Evolutionary conservation across 2,888 invertebrate genomes (phyloP).

Genomic region (Drosophila lutescens): DNA sequence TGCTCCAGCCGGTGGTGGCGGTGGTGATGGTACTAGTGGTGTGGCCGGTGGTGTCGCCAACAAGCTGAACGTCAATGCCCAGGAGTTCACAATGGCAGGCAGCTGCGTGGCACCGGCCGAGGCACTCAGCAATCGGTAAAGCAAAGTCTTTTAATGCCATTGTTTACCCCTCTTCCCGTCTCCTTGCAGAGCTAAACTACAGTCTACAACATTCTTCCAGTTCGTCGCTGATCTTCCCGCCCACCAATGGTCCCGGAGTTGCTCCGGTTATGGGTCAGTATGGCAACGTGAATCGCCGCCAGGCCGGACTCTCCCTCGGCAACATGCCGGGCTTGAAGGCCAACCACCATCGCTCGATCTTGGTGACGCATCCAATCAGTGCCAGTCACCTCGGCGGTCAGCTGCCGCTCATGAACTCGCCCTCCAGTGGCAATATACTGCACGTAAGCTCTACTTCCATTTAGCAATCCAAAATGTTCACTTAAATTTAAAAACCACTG

Average conservation of each 20-base stretch:
- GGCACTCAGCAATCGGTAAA: slow-evolving; percentile 80
- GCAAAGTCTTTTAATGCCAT: slow-evolving; percentile 70
- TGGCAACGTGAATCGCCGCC: slow-evolving; percentile 81
- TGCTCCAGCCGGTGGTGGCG: slow-evolving; percentile 42
- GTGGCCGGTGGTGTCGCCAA: slow-evolving; percentile 82
- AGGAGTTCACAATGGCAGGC: slow-evolving; percentile 92
- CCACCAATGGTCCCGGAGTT: slow-evolving; percentile 83
- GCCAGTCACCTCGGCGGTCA: slow-evolving; percentile 76
- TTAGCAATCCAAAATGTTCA: not conserved
- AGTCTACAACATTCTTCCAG: slow-evolving; percentile 85
- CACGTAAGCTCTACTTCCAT: slow-evolving; percentile 83
- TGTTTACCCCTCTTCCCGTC: slow-evolving; percentile 70
- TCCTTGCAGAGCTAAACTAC: slow-evolving; percentile 84
- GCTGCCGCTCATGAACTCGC: slow-evolving; percentile 86
- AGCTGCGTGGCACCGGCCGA: slow-evolving; percentile 71
- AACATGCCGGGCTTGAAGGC: slow-evolving; percentile 66
- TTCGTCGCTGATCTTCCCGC: slow-evolving; percentile 82
- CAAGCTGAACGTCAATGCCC: slow-evolving; percentile 94
- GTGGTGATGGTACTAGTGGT: slow-evolving; percentile 39
- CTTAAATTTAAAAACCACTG: not conserved
- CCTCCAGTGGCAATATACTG: slow-evolving; percentile 90
- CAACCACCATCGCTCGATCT: slow-evolving; percentile 80
- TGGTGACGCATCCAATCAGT: slow-evolving; percentile 83
- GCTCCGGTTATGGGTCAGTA: slow-evolving; percentile 85
- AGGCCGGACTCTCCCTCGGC: slow-evolving; percentile 84